Evolutionary conservation across 2,888 invertebrate genomes (phyloP), one percentile per base, ranked within the genome.

Genomic region (Epinotia demarniana): DNA sequence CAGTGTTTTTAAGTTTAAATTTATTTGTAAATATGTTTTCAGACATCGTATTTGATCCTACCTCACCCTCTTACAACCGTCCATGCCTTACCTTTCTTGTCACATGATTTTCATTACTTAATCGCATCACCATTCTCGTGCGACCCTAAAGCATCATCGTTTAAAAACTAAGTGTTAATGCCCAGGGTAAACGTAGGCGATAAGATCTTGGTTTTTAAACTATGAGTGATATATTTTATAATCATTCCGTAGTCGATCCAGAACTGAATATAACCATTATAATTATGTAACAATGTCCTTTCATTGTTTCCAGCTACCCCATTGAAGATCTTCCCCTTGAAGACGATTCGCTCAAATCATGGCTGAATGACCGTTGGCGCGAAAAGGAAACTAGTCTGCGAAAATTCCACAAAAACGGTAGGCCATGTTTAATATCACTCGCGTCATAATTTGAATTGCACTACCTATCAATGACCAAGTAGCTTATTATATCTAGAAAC

Each of bases 341-440:
- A 39, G 96, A 96, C 77, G 87, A 89, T 0, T 94, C 89, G 46
- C 89, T 97, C 12, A 95, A 95, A 79, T 86, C 84, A 27, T 97
- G 97, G 95, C 89, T 97, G 57, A 95, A 95, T 79, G 92, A 95
- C 53, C 92, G 95, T 39, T 97, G 97, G 97, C 86, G 85, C 13
- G 94, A 95, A 68, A 97, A 97, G 84, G 97, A 97, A 86, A 86
- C 89, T 23, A 92, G 90, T 53, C 90, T 97, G 3, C 90, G 92
- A 57, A 92, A 95, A 79, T 97, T 96, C 88, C 92, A 95, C 78
- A 87, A 85, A 27, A 94, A 94, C 63, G 96, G 96, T 87, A 84
- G 87, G 53, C 39, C n/a, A 19, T 61, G n/a, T 70, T 19, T 39
- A 67, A 60, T 23, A 0, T 27, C 23, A 27, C 19, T 70, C 95